These are phyloP conservation scores for Nomada ferruginata DNA, from an alignment of 2,888 invertebrate genomes.

Conservation along the genomic window DNA sequence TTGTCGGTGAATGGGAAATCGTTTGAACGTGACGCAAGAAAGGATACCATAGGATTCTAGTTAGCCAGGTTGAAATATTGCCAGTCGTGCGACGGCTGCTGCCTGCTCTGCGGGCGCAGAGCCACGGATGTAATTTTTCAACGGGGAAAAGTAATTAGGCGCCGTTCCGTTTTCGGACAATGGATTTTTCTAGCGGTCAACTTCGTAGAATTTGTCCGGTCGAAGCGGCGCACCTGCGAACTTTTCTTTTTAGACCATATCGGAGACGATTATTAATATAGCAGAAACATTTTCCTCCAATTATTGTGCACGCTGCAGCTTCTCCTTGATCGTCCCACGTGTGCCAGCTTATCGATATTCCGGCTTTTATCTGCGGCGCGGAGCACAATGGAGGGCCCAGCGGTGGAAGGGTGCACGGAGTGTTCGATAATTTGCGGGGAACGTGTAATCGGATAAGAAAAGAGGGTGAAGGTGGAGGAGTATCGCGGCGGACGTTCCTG, in stretches of 20 bases:
- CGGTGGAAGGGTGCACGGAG: background rate
- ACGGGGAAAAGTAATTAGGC: too few species aligned
- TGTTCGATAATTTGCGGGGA: conserved; percentile 48
- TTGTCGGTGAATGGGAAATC: background rate
- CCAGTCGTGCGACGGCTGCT: too few species aligned
- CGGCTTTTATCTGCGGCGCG: conserved; percentile 5
- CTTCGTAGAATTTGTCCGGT: too few species aligned
- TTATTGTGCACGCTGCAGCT: too few species aligned
- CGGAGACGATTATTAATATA: too few species aligned
- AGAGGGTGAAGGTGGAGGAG: background rate
- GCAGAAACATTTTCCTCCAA: too few species aligned
- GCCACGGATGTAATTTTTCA: too few species aligned
- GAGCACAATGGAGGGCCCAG: conserved; percentile 5
- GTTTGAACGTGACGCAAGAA: background rate
- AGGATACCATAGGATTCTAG: background rate
- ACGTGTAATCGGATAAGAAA: conserved; percentile 43
- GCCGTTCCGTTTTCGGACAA: too few species aligned
- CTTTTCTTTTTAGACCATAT: conserved; percentile 1
- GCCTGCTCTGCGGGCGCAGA: too few species aligned
- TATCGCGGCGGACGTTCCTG: conserved; percentile 12
- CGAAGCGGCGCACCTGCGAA: background rate
- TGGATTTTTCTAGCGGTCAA: too few species aligned
- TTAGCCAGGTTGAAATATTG: too few species aligned
- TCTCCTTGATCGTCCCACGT: background rate
- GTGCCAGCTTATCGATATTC: conserved; percentile 33